Evolutionary conservation across 2,113 vertebrate species (phyloP), one percentile per base, ranked within the genome.

Genomic region (Crotalus helleri): DNA sequence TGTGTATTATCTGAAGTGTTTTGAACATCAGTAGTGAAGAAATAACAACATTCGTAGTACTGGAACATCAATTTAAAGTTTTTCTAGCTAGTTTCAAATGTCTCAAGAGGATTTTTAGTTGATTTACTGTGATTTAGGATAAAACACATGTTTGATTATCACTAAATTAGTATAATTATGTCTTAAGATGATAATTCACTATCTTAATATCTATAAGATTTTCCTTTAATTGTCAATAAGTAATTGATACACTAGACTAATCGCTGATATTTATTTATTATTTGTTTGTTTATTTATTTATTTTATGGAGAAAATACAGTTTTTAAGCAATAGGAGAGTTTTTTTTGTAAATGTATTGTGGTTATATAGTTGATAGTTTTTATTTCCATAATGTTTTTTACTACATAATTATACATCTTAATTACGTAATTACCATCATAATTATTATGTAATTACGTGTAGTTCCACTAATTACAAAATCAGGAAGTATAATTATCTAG

Each of bases 311-410:
- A 9, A 85, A 85, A 93, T 93, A 93, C 15, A 97, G 97, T 97
- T 97, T 98, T 98, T 97, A 97, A 97, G 97, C 97, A 96, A 97
- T 96, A 96, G 97, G 96, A 96, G 95, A 97, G 97, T 97, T 98
- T 98, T 98, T 98, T 98, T 98, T 98, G 97, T 97, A 97, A 97
- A 98, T 97, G 97, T 98, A 98, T 98, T 98, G 98, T 98, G 98
- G 97, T 98, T 98, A 98, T 98, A 97, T 97, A 97, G 98, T 98
- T 97, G 96, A 98, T 98, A 96, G 97, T 97, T 97, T 98, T 98
- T 98, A 98, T 98, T 98, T 98, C 98, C 98, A 98, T 98, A 97
- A 98, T 98, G 98, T 98, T 98, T 98, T 98, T 98, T 98, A 98
- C 98, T 98, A 98, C 97, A 98, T 98, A 98, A 98, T 98, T 98